Base-by-base conservation (phyloP, 2,797 vertebrate genomes). In the Semotilus atromaculatus region DNA sequence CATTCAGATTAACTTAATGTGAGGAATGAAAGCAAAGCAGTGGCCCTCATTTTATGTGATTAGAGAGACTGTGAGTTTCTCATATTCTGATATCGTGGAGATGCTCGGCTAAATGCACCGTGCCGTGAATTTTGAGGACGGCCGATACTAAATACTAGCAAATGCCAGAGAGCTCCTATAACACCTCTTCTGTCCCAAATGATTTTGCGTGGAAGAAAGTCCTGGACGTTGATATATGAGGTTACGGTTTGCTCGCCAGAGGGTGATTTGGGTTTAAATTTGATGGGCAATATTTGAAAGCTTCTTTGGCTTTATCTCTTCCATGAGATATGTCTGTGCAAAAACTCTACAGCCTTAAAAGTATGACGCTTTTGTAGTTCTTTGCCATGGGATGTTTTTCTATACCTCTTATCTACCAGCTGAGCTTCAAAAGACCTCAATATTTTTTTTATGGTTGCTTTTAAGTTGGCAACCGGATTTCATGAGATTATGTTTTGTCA, bases 311-410 rank as follows among this genome's bases (percentile, higher is more conserved):
- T 51, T 64, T 55, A 76, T 68, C 51, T 78, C 64, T 68, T 77
- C 13, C 26, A 26, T 43, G 36, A 45, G 51, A 31, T 36, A 2
- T 8, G 14, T 84, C n/a, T 58, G 48, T 84, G 51, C 8, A 31
- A 75, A 67, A 83, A 53, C 36, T 55, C 48, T 76, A 26, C 1
- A 45, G 14, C 60, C 34, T 55, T 58, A 14, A 43, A 76, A 77
- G 34, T 70, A 8, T 60, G 19, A 84, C 34, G 53, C 67, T 71
- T 71, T 71, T 79, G 53, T 38, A 60, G 38, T 36, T 45, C 26
- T 70, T 70, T 84, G 74, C 48, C 64, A 78, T 67, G 3, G 36
- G 74, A 78, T 58, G 36, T 77, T 84, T 84, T 72, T n/a, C 55
- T 62, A 45, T 58, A 62, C 75, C 40, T 45, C 75, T 60, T 84